phyloP scores from a whole-genome alignment of 2,888 invertebrate genomes.

The Calliopum simillimum region DNA sequence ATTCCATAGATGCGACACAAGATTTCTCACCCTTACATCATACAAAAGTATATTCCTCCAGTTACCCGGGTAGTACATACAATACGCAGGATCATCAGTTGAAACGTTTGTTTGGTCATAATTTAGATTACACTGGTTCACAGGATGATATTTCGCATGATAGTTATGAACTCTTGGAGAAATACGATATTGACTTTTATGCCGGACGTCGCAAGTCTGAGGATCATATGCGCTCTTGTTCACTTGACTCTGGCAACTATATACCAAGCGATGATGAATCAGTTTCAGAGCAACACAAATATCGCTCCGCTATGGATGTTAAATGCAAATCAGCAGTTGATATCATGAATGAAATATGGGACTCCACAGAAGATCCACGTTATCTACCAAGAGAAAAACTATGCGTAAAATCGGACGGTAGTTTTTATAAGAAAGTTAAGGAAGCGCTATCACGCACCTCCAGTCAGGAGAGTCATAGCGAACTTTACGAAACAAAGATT shows the following conservation, averaged over 20 bases:
- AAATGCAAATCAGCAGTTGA: constrained; percentile 77
- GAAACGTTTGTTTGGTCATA: constrained; percentile 71
- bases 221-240: constrained; percentile 75
- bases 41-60: constrained; percentile 85
- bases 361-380: constrained; percentile 79
- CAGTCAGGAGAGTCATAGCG: constrained; percentile 78
- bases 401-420: constrained; percentile 79
- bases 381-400: constrained; percentile 79
- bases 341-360: constrained; percentile 81
- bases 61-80: constrained; percentile 84
- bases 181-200: constrained; percentile 71
- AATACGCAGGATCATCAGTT: constrained; percentile 68
- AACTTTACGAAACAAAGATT: constrained; percentile 75
- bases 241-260: constrained; percentile 82
- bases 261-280: constrained; percentile 80
- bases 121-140: constrained; percentile 71
- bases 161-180: constrained; percentile 86
- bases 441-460: constrained; percentile 75
- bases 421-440: constrained; percentile 78
- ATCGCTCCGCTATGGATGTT: constrained; percentile 72
- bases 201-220: constrained; percentile 65
- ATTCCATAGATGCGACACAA: constrained; percentile 77
- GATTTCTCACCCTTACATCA: constrained; percentile 73
- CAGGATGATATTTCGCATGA: constrained; percentile 91
- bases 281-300: constrained; percentile 71